Conservation (phyloP, 2,888 invertebrate species). For the Oxystoma pomonae region DNA sequence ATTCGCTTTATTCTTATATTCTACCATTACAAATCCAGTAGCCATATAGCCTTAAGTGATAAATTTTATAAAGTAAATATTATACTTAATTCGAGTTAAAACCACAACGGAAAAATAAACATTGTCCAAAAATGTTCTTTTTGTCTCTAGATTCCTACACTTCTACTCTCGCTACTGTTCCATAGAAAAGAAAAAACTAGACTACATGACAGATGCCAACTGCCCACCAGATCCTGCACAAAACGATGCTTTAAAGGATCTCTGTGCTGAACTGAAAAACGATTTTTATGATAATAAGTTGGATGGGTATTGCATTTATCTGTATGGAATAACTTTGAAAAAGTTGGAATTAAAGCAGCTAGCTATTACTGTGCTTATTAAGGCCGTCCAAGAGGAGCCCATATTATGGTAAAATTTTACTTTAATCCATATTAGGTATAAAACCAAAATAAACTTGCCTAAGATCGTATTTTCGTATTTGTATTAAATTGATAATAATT, state of each 20-base stretch:
- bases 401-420: constrained; percentile 65
- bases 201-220: constrained; percentile 63
- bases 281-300: constrained; percentile 59
- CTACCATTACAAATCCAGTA: too few species aligned
- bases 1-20: too few species aligned
- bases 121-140: too few species aligned
- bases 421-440: not conserved
- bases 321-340: constrained; percentile 88
- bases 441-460: too few species aligned
- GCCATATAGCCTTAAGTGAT: too few species aligned
- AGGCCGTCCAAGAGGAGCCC: constrained; percentile 74
- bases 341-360: constrained; percentile 76
- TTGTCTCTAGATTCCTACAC: constrained; percentile 68
- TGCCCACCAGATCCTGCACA: constrained; percentile 58
- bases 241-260: constrained; percentile 52
- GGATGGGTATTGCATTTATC: constrained; percentile 84
- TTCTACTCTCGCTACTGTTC: constrained; percentile 85
- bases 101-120: too few species aligned
- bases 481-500: too few species aligned
- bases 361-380: constrained; percentile 74
- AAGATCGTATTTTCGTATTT: too few species aligned
- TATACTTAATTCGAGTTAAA: too few species aligned
- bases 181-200: constrained; percentile 84
- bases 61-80: too few species aligned
- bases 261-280: constrained; percentile 55